These are phyloP conservation scores for Elgonia sp. DNA, from an alignment of 2,888 invertebrate genomes.

Conservation along the genomic window DNA sequence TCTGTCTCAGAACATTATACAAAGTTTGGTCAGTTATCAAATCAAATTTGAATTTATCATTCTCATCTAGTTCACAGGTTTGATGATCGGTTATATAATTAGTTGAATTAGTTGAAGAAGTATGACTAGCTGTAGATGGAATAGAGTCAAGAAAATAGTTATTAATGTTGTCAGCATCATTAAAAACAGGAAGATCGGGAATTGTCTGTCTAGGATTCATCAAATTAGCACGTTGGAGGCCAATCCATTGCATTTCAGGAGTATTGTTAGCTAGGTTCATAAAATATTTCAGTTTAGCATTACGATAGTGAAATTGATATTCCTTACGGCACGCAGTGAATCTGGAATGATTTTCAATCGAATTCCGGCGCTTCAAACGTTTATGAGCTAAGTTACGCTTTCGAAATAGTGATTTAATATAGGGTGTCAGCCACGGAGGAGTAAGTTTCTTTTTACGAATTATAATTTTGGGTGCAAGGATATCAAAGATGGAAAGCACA, in stretches of 20 bases:
- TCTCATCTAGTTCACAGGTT: too few species aligned
- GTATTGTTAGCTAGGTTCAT: background rate
- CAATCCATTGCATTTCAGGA: background rate
- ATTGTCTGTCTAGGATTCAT: background rate
- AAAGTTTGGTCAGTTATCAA: background rate
- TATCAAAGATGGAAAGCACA: conserved; percentile 2
- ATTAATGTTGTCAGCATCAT: conserved; percentile 13
- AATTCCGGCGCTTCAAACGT: background rate
- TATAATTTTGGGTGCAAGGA: conserved; percentile 1
- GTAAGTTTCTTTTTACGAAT: background rate
- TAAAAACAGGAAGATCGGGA: background rate
- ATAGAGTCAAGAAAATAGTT: conserved; percentile 9
- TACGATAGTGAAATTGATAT: conserved; percentile 2
- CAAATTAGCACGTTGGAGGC: background rate
- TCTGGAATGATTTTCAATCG: background rate
- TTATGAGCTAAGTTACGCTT: conserved; percentile 14
- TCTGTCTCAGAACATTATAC: background rate
- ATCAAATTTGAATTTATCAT: background rate
- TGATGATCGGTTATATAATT: too few species aligned
- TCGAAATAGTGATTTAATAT: background rate
- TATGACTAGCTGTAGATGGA: background rate
- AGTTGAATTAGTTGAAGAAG: too few species aligned
- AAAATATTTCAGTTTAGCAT: background rate
- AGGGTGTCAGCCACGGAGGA: conserved; percentile 8
- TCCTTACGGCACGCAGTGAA: background rate